Base-by-base conservation (phyloP, 2,113 vertebrate genomes). In the Percopsis transmontana region DNA sequence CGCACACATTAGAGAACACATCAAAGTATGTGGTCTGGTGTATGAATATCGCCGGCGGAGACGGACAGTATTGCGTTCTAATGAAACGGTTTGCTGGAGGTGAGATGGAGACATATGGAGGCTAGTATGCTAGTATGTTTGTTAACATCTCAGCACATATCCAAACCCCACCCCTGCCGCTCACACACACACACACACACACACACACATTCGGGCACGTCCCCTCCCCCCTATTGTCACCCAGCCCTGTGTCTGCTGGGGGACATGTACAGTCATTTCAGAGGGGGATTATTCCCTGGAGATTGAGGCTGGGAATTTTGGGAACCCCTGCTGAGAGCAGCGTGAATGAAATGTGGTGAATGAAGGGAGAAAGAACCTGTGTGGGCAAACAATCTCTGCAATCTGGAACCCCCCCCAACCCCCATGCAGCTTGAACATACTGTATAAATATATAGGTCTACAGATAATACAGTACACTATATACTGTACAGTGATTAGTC, bases 261-360 rank as follows among this genome's bases (percentile, higher is more conserved):
- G 66, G 56, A n/a, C n/a, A n/a, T n/a, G n/a, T n/a, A n/a, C n/a
- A n/a, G n/a, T n/a, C 58, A 54, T 63, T 79, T 72, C 60, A 67
- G 50, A 40, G 39, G 53, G n/a, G 14, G 66, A 73, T 79, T 68
- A 74, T 77, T 51, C 66, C 53, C 70, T 53, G 60, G 70, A 76
- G 70, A 72, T 41, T 58, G 62, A 54, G 9, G 16, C n/a, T 33
- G 42, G 14, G 66, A 62, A 67, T 60, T 2, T 51, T 54, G 44
- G 66, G 73, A 66, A 38, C 82, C 69, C 79, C 79, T 68, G 70
- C 9, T 5, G 21, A 16, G 45, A 10, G 59, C 39, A 18, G 5
- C 27, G 27, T 33, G 27, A 33, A 33, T 33, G 39, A 72, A 62
- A 75, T n/a, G 62, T 51, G 66, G 68, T 62, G 60, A 60, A 72